These are phyloP conservation scores for Ovibos moschatus DNA, from an alignment of 2,113 vertebrate species.

Conservation along the genomic window DNA sequence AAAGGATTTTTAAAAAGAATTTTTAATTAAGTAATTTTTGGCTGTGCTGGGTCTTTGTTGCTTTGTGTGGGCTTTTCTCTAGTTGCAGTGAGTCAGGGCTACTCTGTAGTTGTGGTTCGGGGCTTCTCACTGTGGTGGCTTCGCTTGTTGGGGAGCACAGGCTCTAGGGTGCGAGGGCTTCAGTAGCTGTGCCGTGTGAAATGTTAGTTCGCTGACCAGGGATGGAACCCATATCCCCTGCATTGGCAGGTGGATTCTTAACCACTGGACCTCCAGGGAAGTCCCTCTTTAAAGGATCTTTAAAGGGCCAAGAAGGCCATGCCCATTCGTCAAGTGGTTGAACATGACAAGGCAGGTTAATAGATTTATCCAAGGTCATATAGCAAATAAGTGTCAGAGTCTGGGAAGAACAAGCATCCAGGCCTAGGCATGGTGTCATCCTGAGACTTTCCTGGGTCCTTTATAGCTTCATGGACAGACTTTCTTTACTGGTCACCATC, in stretches of 20 bases:
- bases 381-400: not conserved
- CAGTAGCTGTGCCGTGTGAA: not conserved
- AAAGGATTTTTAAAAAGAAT: not conserved
- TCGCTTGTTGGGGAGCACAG: not conserved
- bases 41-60: not conserved
- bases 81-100: not conserved
- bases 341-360: not conserved
- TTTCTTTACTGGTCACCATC: not conserved
- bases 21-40: not conserved
- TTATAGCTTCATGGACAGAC: not conserved
- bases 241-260: not conserved
- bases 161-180: not conserved
- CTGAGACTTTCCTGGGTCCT: not conserved
- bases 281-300: constrained; percentile 5
- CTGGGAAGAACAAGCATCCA: not conserved
- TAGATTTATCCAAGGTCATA: not conserved
- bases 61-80: not conserved
- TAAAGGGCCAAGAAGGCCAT: not conserved
- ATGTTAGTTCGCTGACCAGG: not conserved
- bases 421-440: not conserved
- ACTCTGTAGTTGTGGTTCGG: not conserved
- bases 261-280: not conserved
- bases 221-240: not conserved
- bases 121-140: not conserved
- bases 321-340: not conserved